These are phyloP conservation scores for Spea multiplicata DNA, from an alignment of 2,113 vertebrate genomes.

Conservation along the genomic window DNA sequence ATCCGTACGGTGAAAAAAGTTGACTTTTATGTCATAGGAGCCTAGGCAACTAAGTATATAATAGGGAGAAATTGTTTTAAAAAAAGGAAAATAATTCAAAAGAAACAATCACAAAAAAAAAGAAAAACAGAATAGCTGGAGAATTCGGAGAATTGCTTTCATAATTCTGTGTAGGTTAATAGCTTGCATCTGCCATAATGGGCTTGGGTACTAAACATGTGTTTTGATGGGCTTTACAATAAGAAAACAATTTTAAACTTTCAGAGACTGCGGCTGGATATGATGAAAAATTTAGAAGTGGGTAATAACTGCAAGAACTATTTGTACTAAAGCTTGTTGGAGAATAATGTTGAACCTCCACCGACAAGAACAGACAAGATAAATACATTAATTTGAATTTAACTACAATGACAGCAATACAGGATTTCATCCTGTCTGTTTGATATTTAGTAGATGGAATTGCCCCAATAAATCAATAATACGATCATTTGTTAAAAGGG, in stretches of 20 bases:
- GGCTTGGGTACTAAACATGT: not conserved
- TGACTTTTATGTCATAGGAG: not conserved
- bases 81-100: not conserved
- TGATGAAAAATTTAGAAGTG: constrained; percentile 5
- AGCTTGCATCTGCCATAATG: not conserved
- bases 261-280: not conserved
- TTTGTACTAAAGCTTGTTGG: constrained; percentile 3
- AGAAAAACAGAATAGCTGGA: not conserved
- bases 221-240: not conserved
- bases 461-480: too few species aligned
- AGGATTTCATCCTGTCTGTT: too few species aligned
- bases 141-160: not conserved
- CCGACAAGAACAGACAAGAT: constrained; percentile 5
- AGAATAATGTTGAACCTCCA: not conserved
- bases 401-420: not conserved
- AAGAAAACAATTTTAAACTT: not conserved
- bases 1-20: too few species aligned
- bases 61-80: not conserved
- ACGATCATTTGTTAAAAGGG: too few species aligned
- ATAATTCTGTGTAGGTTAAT: not conserved
- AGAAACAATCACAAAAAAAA: not conserved
- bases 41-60: not conserved
- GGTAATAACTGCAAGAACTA: not conserved
- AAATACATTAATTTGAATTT: not conserved
- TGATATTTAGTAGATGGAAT: too few species aligned